Evolutionary conservation across 2,797 vertebrate genomes (phyloP), one percentile per base, ranked within the genome.

Genomic region (Paratrypauchen microcephalus): DNA sequence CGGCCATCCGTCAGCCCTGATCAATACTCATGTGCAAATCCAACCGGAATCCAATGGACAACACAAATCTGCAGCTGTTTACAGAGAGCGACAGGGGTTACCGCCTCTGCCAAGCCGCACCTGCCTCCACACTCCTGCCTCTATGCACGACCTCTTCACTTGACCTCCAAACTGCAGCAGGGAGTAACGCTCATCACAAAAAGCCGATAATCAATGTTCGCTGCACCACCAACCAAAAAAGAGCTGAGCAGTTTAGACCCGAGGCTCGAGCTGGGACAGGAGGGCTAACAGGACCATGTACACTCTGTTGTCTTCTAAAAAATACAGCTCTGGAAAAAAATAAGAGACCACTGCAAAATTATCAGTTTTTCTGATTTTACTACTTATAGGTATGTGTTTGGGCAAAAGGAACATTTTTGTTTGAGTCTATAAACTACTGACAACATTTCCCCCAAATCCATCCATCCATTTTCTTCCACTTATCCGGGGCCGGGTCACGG

Each of bases 21-120:
- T 60, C 58, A 30, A 60, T 60, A 60, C 58, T 16, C 19, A 19
- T 32, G 26, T 28, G 15, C 56, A 58, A 58, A 58, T 6, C 15
- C 26, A 60, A 60, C 58, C 18, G 18, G 30, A 60, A 60, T 32
- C 58, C 30, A 36, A 60, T 36, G 58, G 58, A 30, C 30, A 36
- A 60, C 58, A 36, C 58, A 19, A 60, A 60, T 60, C 16, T 59
- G 57, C 26, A 13, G 55, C 55, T 59, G 57, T 59, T 59, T 30
- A 59, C 57, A 28, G 11, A 18, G 55, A 28, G 26, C 26, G 26
- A 28, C 58, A 36, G 28, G 8, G 36, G 58, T 8, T 4, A 11
- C 58, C 11, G 30, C 56, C 56, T 18, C 16, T 7, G 47, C 6
- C 50, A 6, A 54, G 50, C 50, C n/a, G 2, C 19, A 7, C 19